Evolutionary conservation across 2,113 vertebrate genomes (phyloP), one percentile per base, ranked within the genome.

Genomic region (Pangasianodon hypophthalmus): DNA sequence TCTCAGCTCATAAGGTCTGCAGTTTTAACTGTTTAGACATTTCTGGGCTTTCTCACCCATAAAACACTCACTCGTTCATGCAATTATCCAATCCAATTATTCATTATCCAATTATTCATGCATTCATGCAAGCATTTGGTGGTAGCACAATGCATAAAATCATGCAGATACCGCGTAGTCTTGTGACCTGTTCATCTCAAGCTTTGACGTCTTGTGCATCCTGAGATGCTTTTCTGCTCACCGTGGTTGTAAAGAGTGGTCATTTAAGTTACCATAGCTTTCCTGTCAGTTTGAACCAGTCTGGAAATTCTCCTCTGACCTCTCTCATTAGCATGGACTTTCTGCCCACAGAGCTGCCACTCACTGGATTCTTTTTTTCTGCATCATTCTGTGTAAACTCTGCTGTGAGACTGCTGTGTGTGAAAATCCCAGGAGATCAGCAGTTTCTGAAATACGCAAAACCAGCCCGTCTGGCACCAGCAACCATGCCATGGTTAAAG

Each of bases 1-100:
- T 71, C 60, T 73, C 19, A 84, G 46, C 62, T 67, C 48, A 41
- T 92, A 91, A 93, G 91, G 89, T 93, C 83, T 86, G 90, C 87
- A 29, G 81, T 91, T 93, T 93, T 93, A 94, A 94, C 93, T 94
- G 93, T 87, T 91, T 92, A 90, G 90, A 89, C 89, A 92, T 75
- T 87, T 88, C 82, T 82, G 50, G 73, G 81, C 89, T 92, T 90
- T 89, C 54, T 6, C n/a, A 29, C 91, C 24, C 86, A 91, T 21
- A 41, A 37, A 41, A 8, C 37, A 21, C 4, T 18, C 18, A 4
- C 16, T 44, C 4, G 6, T 75, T 75, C 19, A 21, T 44, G 18
- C 19, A 77, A 21, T 21, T 21, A 73, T 6, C 71, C 71, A 73
- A 73, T n/a, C 37, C 37, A 37, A 1, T 37, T 37, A 37, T 37